Evolutionary conservation across 2,888 invertebrate species (phyloP).

Genomic region (Lymantria dispar): DNA sequence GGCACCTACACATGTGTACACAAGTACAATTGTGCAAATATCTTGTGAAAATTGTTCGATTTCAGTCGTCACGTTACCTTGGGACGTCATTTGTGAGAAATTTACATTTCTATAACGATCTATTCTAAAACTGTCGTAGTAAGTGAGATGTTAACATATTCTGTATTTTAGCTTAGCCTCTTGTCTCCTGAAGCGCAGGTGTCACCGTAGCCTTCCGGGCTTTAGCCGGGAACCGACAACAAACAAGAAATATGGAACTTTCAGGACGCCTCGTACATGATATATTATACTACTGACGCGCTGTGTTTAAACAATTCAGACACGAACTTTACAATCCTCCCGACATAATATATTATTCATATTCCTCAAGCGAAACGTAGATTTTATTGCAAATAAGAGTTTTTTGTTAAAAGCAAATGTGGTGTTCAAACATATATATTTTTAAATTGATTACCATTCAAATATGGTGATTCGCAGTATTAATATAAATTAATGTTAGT

Average conservation of each 20-base stretch:
- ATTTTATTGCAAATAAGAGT: too few species aligned
- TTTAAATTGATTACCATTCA: too few species aligned
- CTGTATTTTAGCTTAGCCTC: conserved; percentile 9
- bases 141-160: conserved; percentile 18
- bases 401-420: too few species aligned
- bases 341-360: conserved; percentile 4
- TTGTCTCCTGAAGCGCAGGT: conserved; percentile 48
- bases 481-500: too few species aligned
- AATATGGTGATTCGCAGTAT: too few species aligned
- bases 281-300: conserved; percentile 55
- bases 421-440: too few species aligned
- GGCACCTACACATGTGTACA: conserved; percentile 35
- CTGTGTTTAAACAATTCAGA: conserved; percentile 44
- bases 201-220: conserved; percentile 32
- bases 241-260: conserved; percentile 63
- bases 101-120: conserved; percentile 58
- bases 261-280: conserved; percentile 56
- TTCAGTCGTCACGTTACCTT: conserved; percentile 56
- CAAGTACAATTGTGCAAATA: conserved; percentile 32
- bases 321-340: conserved; percentile 36
- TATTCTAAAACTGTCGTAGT: conserved; percentile 31
- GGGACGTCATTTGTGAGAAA: conserved; percentile 52
- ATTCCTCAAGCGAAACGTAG: too few species aligned
- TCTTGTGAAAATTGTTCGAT: conserved; percentile 51
- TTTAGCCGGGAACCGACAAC: conserved; percentile 45